Evolutionary conservation across 2,888 invertebrate species (phyloP).

Genomic region (Torymus aiolomorphi): DNA sequence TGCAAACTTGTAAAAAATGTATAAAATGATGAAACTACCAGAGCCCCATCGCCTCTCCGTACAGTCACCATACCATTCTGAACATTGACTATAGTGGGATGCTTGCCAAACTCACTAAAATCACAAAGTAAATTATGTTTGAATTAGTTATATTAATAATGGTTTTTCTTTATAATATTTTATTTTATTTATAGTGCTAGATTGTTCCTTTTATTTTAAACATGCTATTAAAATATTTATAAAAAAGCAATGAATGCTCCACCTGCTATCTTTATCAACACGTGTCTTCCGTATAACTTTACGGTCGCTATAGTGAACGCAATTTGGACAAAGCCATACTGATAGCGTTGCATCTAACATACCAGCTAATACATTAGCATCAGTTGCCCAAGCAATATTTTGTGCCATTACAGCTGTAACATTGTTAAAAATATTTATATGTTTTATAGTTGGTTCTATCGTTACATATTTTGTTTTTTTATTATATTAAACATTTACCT

Average conservation of each 20-base stretch:
- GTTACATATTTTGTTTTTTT: too few species aligned
- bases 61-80: slow-evolving; percentile 90
- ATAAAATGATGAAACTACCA: slow-evolving; percentile 77
- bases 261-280: slow-evolving; percentile 76
- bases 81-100: slow-evolving; percentile 88
- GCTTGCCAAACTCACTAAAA: slow-evolving; percentile 89
- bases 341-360: slow-evolving; percentile 87
- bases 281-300: slow-evolving; percentile 79
- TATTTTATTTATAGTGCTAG: too few species aligned
- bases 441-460: too few species aligned
- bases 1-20: slow-evolving; percentile 77
- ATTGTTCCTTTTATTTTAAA: too few species aligned
- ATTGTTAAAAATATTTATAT: neutral
- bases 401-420: slow-evolving; percentile 81
- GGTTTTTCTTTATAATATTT: neutral
- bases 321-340: slow-evolving; percentile 85
- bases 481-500: slow-evolving; percentile 62
- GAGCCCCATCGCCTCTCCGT: slow-evolving; percentile 91
- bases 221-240: too few species aligned
- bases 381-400: slow-evolving; percentile 84
- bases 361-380: slow-evolving; percentile 87
- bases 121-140: slow-evolving; percentile 5
- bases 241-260: slow-evolving; percentile 1
- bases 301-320: slow-evolving; percentile 78
- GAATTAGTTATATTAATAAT: neutral